phyloP scores from a whole-genome alignment of 2,888 invertebrate species.

The Noctua comes region DNA sequence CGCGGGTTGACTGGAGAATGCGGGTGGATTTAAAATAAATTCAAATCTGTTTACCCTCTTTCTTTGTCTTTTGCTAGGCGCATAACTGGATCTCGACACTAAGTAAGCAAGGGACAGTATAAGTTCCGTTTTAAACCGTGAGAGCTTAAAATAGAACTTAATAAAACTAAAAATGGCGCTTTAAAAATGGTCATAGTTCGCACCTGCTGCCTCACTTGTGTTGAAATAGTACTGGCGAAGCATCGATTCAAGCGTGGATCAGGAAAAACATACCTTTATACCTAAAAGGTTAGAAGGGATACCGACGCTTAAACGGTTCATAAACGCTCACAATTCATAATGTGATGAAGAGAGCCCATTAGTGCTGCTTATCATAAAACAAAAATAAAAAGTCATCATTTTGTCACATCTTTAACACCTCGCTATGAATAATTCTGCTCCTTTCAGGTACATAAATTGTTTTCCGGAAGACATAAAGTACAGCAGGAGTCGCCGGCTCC shows the following conservation, averaged over 20 bases:
- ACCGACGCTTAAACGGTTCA: too few species aligned
- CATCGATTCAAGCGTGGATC: not conserved
- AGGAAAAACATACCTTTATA: not conserved
- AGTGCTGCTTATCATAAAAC: conserved; percentile 14
- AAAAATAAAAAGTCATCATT: conserved; percentile 9
- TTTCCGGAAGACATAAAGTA: conserved; percentile 37
- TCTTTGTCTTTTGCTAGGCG: too few species aligned
- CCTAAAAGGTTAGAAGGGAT: too few species aligned
- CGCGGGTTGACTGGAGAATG: too few species aligned
- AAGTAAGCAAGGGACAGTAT: too few species aligned
- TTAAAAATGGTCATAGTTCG: not conserved
- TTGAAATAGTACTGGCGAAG: not conserved
- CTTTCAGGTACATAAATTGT: conserved; percentile 33
- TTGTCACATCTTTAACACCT: conserved; percentile 24
- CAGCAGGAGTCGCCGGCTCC: conserved; percentile 6
- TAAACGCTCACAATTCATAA: not conserved
- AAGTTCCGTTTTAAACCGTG: too few species aligned
- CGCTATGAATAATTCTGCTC: conserved; percentile 22
- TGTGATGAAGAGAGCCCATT: not conserved
- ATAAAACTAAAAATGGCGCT: too few species aligned
- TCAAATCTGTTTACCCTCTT: too few species aligned
- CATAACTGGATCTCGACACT: too few species aligned
- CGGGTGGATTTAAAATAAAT: too few species aligned
- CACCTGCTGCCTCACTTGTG: not conserved
- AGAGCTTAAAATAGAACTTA: too few species aligned